These are phyloP conservation scores for Pterocles orientalis DNA, from an alignment of 2,113 vertebrate species.

Conservation along the genomic window DNA sequence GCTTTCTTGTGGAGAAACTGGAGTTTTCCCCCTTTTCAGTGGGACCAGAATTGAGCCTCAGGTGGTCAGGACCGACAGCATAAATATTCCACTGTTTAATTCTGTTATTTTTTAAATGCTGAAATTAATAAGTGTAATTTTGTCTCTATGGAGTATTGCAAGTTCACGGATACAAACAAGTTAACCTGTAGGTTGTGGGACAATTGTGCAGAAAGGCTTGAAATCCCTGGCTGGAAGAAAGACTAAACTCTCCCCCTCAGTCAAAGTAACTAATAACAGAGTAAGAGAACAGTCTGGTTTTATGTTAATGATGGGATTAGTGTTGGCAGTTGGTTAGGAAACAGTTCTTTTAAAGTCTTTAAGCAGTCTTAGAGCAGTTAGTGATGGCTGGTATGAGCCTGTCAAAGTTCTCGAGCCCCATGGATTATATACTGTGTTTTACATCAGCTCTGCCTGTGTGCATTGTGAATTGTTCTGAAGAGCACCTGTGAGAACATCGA, in stretches of 20 bases:
- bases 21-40: background rate
- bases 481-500: background rate
- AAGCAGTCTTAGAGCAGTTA: background rate
- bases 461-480: background rate
- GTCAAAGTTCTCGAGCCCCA: background rate
- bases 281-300: background rate
- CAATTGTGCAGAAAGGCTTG: background rate
- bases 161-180: background rate
- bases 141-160: background rate
- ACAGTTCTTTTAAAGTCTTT: background rate
- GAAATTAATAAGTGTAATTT: background rate
- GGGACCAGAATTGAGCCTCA: background rate
- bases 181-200: background rate
- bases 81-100: background rate
- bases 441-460: background rate
- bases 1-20: background rate
- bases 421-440: background rate
- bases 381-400: background rate
- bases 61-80: background rate
- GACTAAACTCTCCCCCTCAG: background rate
- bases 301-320: background rate
- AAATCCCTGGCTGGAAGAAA: background rate
- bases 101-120: background rate
- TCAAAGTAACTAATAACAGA: background rate
- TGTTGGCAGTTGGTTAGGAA: background rate